Conservation (phyloP, 2,888 invertebrate genomes). For the Aelia acuminata region DNA sequence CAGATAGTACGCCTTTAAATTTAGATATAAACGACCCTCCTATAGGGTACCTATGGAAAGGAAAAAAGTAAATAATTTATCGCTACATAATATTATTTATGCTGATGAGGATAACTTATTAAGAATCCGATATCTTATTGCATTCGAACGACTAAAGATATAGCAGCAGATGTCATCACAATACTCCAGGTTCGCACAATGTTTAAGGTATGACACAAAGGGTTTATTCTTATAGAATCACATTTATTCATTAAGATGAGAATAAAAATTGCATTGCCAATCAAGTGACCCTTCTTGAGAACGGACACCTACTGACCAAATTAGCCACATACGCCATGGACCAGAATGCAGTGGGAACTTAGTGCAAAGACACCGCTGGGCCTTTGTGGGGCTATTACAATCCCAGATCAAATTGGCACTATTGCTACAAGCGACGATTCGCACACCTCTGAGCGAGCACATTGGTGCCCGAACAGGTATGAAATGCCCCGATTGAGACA, state of each 20-base stretch:
- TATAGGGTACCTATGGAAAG: too few species aligned
- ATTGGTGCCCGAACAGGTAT: slow-evolving; percentile 24
- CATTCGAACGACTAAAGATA: background rate
- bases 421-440: slow-evolving; percentile 26
- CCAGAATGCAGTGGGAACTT: background rate
- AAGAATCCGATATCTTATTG: too few species aligned
- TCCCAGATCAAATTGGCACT: slow-evolving; percentile 39
- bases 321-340: background rate
- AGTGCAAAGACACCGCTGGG: background rate
- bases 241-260: background rate
- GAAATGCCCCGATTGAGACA: slow-evolving; percentile 39
- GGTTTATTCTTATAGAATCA: background rate
- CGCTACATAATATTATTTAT: too few species aligned
- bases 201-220: background rate
- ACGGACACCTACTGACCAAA: background rate
- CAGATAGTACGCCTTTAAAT: too few species aligned
- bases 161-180: background rate
- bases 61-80: too few species aligned
- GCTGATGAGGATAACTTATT: too few species aligned
- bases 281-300: background rate
- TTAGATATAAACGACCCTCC: too few species aligned
- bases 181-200: background rate
- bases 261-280: background rate
- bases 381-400: background rate
- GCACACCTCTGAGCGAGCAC: slow-evolving; percentile 36